Evolutionary conservation across 2,113 vertebrate species (phyloP).

Genomic region (Salvelinus sp.): DNA sequence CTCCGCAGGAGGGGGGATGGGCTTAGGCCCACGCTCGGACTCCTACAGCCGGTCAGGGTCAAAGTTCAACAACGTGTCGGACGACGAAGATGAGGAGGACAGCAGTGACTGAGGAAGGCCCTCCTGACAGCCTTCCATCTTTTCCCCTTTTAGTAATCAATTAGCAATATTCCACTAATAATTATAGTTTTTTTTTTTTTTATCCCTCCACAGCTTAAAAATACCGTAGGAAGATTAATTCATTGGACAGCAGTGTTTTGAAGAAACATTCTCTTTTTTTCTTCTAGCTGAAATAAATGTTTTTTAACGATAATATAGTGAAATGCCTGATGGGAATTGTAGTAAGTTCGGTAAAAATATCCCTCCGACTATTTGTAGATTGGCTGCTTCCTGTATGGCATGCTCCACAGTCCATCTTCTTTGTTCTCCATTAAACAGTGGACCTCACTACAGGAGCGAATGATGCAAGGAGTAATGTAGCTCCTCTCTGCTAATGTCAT

Average conservation of each 20-base stretch:
- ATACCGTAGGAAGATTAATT: conserved; percentile 28
- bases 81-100: conserved; percentile 95
- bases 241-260: conserved; percentile 9
- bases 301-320: conserved; percentile 9
- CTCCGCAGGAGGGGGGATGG: conserved; percentile 49
- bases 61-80: conserved; percentile 84
- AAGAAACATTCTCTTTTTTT: background rate
- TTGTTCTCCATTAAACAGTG: conserved; percentile 13
- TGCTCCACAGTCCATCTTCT: background rate
- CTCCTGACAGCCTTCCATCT: background rate
- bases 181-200: background rate
- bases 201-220: conserved; percentile 34
- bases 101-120: conserved; percentile 87
- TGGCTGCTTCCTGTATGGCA: background rate
- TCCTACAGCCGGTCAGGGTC: conserved; percentile 76
- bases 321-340: conserved; percentile 27
- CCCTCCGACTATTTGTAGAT: conserved; percentile 16
- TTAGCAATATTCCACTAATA: conserved; percentile 42
- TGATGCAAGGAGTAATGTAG: conserved; percentile 40
- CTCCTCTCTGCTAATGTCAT: too few relatives aligned
- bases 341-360: conserved; percentile 15
- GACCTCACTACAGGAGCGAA: conserved; percentile 55
- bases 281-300: background rate
- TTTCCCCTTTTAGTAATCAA: conserved; percentile 49
- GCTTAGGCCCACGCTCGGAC: conserved; percentile 78